These are phyloP conservation scores for Cirrhinus mrigala DNA, from an alignment of 2,797 vertebrate species.

Conservation along the genomic window DNA sequence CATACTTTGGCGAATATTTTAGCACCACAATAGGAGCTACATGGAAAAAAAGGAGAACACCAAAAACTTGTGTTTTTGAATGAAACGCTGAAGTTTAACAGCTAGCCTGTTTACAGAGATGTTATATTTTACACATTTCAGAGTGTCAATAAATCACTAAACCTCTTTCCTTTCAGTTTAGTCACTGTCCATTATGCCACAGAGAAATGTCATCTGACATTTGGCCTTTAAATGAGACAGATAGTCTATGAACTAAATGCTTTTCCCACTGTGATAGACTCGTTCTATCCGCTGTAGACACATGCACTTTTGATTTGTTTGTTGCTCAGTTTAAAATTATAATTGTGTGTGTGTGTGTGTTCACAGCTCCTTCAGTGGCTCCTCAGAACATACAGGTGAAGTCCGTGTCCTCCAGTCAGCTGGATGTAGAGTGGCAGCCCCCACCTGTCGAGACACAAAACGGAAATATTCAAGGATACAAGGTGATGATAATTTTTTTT, in stretches of 20 bases:
- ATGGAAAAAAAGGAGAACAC: background rate
- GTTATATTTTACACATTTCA: background rate
- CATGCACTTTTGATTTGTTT: background rate
- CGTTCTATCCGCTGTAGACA: background rate
- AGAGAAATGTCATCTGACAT: slow-evolving; percentile 25
- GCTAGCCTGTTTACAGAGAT: background rate
- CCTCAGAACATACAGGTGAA: slow-evolving; percentile 89
- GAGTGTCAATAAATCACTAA: slow-evolving; percentile 20
- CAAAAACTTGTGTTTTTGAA: background rate
- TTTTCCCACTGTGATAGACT: background rate
- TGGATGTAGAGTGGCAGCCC: slow-evolving; percentile 92
- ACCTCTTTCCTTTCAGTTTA: slow-evolving; percentile 20
- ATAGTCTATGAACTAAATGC: slow-evolving; percentile 22
- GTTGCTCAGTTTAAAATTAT: slow-evolving; percentile 44
- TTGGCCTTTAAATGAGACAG: background rate
- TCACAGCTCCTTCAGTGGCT: slow-evolving; percentile 88
- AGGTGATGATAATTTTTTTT: slow-evolving; percentile 38
- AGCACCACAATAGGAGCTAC: background rate
- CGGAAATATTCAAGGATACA: slow-evolving; percentile 91
- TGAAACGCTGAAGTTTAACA: background rate
- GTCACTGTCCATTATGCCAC: slow-evolving; percentile 15
- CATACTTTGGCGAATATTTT: background rate
- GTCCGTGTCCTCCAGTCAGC: slow-evolving; percentile 84
- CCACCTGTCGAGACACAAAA: slow-evolving; percentile 94
- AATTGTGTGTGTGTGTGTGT: slow-evolving; percentile 44